Base-by-base conservation (phyloP, 1,140 invertebrate species). In the Wiebesia pumilae region DNA sequence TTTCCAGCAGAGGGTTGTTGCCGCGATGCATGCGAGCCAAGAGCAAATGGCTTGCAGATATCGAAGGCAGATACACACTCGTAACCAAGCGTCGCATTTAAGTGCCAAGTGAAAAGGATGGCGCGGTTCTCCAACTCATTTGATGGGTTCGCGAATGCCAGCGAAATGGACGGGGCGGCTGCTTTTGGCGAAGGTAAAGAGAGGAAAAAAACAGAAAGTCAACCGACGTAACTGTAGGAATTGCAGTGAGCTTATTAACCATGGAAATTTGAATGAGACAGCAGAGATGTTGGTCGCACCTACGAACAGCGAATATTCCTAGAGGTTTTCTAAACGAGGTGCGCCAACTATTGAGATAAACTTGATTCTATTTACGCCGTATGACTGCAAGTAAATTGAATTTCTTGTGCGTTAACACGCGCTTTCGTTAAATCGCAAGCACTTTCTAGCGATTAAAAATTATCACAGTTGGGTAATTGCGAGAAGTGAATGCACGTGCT, bases 271-370 rank as follows among this genome's bases (percentile, higher is more conserved):
- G 24, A 47, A 2, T 10, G 24, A 27, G 3, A 24, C 24, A 24
- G 2, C 27, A 27, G 3, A 4, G 58, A 24, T 27, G 58, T 62
- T 27, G 3, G 21, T 27, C 33, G 33, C n/a, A 9, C 0, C 40
- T n/a, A n/a, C 38, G 4, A 40, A 73, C 21, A 75, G 69, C n/a
- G 71, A 75, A 75, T 43, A 43, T 43, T 75, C 43, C 43, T 38
- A 43, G 38, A 33, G n/a, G 40, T n/a, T n/a, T 16, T 40, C 0
- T 21, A 40, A 43, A 3, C n/a, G 9, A n/a, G 71, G 16, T 75
- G 30, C 33, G 38, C 71, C 71, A 43, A 75, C 38, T 75, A 21
- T 75, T n/a, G 9, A 75, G 24, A 75, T 75, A 75, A 75, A n/a
- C 19, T 43, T 75, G 43, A 75, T 75, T 6, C 38, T 75, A n/a